Evolutionary conservation across 2,113 vertebrate species (phyloP).

Genomic region (Synodontis membranacea): DNA sequence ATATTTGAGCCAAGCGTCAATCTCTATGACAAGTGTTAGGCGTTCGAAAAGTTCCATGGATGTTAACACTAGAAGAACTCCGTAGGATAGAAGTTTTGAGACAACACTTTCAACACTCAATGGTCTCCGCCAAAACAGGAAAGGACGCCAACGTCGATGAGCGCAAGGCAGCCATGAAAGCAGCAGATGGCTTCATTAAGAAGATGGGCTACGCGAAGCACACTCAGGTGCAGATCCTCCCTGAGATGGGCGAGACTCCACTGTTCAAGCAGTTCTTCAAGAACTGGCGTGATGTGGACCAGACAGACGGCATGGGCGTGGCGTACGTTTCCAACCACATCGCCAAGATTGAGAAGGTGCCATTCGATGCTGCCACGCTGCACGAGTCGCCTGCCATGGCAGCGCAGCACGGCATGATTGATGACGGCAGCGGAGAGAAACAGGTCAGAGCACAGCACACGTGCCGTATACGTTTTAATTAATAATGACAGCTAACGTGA

Average conservation of each 20-base stretch:
- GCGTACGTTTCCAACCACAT: slow-evolving; percentile 87
- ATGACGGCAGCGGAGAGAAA: slow-evolving; percentile 86
- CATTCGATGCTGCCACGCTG: slow-evolving; percentile 85
- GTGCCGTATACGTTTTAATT: background rate
- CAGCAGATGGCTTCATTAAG: slow-evolving; percentile 91
- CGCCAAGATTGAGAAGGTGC: slow-evolving; percentile 88
- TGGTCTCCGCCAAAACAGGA: slow-evolving; percentile 67
- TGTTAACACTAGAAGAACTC: background rate
- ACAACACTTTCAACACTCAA: background rate
- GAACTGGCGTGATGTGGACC: slow-evolving; percentile 91
- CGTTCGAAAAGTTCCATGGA: background rate
- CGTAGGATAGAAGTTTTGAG: background rate
- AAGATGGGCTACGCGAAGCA: slow-evolving; percentile 94
- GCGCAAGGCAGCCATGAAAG: slow-evolving; percentile 87
- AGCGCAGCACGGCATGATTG: slow-evolving; percentile 95
- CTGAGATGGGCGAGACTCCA: slow-evolving; percentile 91
- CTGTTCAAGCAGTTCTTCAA: slow-evolving; percentile 99
- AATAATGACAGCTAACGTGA: background rate
- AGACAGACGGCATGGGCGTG: slow-evolving; percentile 86
- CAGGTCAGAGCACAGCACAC: slow-evolving; percentile 66
- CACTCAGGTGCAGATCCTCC: slow-evolving; percentile 92
- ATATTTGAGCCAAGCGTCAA: background rate
- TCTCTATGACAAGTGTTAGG: background rate
- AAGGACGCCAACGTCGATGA: slow-evolving; percentile 89
- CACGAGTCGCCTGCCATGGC: slow-evolving; percentile 91